Evolutionary conservation across 2,113 vertebrate species (phyloP).

Genomic region (Emydura subglobosa): DNA sequence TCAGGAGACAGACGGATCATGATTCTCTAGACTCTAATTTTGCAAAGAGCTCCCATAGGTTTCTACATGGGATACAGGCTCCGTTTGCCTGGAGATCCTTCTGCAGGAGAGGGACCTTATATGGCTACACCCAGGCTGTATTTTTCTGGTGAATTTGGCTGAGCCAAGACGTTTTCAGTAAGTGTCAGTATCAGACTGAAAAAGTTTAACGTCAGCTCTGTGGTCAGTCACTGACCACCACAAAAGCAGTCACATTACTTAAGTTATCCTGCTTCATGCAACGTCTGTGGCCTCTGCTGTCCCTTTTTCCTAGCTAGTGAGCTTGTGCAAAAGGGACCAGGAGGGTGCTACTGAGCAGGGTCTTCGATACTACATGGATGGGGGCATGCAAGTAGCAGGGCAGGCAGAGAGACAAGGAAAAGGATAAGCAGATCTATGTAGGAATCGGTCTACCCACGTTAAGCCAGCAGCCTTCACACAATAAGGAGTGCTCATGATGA

Average conservation of each 20-base stretch:
- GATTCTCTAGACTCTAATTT: background rate
- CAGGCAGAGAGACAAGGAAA: background rate
- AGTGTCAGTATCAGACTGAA: background rate
- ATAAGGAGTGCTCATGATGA: background rate
- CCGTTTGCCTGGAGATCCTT: background rate
- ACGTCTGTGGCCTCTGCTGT: fast-evolving
- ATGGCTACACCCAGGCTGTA: background rate
- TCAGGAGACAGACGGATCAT: background rate
- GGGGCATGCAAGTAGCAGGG: background rate
- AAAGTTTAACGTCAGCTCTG: background rate
- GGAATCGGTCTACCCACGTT: too few relatives aligned
- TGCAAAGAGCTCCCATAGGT: background rate
- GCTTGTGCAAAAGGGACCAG: background rate
- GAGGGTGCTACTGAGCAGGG: background rate
- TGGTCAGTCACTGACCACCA: background rate
- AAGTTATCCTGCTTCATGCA: background rate
- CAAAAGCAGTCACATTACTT: background rate
- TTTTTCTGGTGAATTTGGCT: background rate
- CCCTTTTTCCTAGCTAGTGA: background rate
- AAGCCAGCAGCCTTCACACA: background rate
- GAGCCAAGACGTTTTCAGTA: background rate
- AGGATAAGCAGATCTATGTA: too few relatives aligned
- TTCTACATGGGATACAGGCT: background rate
- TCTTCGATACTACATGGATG: background rate
- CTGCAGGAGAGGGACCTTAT: background rate